These are phyloP conservation scores for Aleadryas rufinucha DNA, from an alignment of 2,113 vertebrate genomes.

Conservation along the genomic window DNA sequence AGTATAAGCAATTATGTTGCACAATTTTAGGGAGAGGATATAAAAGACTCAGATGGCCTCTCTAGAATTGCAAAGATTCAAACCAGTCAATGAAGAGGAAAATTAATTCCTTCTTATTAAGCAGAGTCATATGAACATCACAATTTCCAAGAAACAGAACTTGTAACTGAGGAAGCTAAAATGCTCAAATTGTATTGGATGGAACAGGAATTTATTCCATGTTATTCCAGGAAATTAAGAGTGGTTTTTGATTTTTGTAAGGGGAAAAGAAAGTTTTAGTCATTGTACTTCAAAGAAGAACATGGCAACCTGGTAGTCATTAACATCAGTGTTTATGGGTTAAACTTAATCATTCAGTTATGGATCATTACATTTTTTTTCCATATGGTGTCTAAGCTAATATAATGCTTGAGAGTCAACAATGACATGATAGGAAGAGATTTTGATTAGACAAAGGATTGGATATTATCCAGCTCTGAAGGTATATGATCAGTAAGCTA, in stretches of 20 bases:
- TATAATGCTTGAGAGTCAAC: background rate
- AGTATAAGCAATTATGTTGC: background rate
- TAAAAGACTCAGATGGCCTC: background rate
- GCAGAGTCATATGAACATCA: background rate
- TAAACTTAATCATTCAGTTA: background rate
- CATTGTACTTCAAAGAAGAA: background rate
- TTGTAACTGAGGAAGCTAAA: background rate
- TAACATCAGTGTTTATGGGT: constrained; percentile 15
- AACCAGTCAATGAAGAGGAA: background rate
- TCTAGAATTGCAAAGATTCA: background rate
- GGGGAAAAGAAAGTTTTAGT: background rate
- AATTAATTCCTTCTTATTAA: constrained; percentile 4
- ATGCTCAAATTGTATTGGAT: background rate
- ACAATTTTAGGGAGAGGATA: background rate
- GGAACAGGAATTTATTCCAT: background rate
- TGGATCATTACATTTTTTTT: background rate
- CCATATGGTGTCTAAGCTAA: background rate
- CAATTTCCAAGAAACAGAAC: constrained; percentile 19
- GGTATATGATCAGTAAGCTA: background rate
- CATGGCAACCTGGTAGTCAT: constrained; percentile 19
- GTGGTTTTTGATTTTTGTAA: background rate
- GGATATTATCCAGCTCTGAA: background rate
- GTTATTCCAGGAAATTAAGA: background rate
- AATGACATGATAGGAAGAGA: background rate
- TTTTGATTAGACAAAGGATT: background rate